These are phyloP conservation scores for Caenorhabditis latens DNA, from an alignment of 1,140 invertebrate species.

Conservation along the genomic window DNA sequence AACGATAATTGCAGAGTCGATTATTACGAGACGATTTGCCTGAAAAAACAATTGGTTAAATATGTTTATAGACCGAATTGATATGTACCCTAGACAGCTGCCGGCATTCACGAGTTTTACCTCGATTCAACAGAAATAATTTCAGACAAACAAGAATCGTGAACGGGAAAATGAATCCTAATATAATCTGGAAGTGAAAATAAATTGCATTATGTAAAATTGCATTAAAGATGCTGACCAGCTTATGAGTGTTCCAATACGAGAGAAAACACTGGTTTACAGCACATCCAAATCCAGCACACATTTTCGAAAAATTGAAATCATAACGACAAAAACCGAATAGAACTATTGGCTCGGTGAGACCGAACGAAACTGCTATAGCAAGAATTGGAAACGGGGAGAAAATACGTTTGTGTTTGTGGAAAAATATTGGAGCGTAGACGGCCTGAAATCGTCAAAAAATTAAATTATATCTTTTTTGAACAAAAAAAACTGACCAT, in stretches of 20 bases:
- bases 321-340: neutral
- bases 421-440: conserved; percentile 2
- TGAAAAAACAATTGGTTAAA: neutral
- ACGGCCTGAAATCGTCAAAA: neutral
- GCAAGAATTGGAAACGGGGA: neutral
- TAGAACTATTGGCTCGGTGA: neutral
- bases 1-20: neutral
- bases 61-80: neutral
- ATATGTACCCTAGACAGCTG: neutral
- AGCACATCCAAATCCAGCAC: neutral
- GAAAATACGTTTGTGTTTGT: neutral
- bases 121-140: neutral
- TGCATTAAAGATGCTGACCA: neutral
- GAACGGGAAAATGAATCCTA: neutral
- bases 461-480: too few species aligned
- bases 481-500: too few species aligned
- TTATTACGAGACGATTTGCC: neutral
- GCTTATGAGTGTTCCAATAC: neutral
- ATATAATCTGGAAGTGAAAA: neutral
- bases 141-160: neutral
- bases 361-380: neutral
- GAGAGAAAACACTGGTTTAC: neutral
- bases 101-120: neutral
- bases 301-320: neutral
- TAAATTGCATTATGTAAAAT: neutral